Conservation (phyloP, 1,140 invertebrate species). For the Pseudobourletiella spinata region DNA sequence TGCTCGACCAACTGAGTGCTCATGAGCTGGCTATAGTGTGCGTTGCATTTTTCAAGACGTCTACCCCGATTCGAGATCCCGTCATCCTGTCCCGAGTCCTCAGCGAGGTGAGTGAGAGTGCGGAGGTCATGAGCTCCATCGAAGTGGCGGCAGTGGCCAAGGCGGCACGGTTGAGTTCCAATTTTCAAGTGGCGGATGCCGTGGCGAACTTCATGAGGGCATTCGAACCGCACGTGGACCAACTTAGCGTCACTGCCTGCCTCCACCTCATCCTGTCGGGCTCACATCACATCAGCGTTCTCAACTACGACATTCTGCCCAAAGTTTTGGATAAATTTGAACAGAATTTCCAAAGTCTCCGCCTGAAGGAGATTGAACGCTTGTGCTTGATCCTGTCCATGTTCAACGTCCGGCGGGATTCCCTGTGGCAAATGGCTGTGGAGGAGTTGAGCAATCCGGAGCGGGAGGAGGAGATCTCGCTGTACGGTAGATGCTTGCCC, state of each 20-base stretch:
- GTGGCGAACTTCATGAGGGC: constrained; percentile 38
- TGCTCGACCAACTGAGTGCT: constrained; percentile 43
- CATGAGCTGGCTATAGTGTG: constrained; percentile 50
- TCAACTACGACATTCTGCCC: constrained; percentile 38
- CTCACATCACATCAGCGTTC: constrained; percentile 41
- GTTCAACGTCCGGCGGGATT: constrained; percentile 44
- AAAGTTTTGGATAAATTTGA: constrained; percentile 34
- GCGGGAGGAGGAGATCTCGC: constrained; percentile 43
- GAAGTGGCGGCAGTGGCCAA: constrained; percentile 48
- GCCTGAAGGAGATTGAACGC: constrained; percentile 56
- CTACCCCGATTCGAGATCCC: constrained; percentile 45
- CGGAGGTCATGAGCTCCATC: constrained; percentile 45
- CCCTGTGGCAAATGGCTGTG: constrained; percentile 43
- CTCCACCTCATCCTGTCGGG: constrained; percentile 48
- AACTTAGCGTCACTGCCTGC: constrained; percentile 42
- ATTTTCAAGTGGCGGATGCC: constrained; percentile 35
- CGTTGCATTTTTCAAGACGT: constrained; percentile 53
- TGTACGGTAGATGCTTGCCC: constrained; percentile 42
- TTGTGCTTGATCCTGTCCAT: constrained; percentile 45
- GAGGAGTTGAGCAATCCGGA: constrained; percentile 44
- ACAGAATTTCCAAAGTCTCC: constrained; percentile 37
- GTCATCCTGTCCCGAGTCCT: constrained; percentile 43
- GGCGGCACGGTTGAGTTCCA: constrained; percentile 43
- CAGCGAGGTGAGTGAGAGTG: constrained; percentile 38
- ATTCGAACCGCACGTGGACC: constrained; percentile 41